phyloP scores from a whole-genome alignment of 2,888 invertebrate species.

The Lithophane ornitopus region DNA sequence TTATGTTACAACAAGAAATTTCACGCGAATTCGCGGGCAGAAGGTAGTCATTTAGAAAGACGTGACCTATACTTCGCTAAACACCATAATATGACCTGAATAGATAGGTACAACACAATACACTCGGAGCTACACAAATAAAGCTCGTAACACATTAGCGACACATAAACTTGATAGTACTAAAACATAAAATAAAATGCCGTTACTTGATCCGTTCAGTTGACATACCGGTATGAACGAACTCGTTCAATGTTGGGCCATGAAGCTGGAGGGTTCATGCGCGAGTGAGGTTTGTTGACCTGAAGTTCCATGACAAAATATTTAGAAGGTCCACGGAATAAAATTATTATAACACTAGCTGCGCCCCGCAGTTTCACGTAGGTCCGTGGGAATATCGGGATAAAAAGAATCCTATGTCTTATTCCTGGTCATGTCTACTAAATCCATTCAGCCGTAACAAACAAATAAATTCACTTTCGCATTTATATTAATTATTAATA shows the following conservation, averaged over 20 bases:
- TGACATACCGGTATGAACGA: constrained; percentile 70
- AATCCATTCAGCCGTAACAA: no score
- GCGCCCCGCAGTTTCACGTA: no score
- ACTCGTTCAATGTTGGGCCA: constrained; percentile 66
- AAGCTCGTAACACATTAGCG: constrained; percentile 47
- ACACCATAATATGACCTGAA: constrained; percentile 3
- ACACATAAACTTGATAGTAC: constrained; percentile 45
- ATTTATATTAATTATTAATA: no score
- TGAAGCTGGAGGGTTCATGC: constrained; percentile 51
- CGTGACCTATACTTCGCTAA: background rate
- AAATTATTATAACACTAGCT: background rate
- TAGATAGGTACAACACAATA: constrained; percentile 13
- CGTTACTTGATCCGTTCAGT: constrained; percentile 64
- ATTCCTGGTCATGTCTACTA: no score
- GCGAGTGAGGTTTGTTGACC: constrained; percentile 51
- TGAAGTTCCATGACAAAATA: background rate
- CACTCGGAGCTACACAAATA: constrained; percentile 6
- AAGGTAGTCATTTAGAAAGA: background rate
- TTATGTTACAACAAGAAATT: no score
- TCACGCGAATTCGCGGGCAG: no score
- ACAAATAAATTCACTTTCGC: no score
- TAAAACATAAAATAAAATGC: constrained; percentile 57
- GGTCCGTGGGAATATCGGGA: no score
- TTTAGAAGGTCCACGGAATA: constrained; percentile 38
- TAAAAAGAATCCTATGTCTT: no score